phyloP scores from a whole-genome alignment of 2,113 vertebrate genomes.

The Lampris incognitus region DNA sequence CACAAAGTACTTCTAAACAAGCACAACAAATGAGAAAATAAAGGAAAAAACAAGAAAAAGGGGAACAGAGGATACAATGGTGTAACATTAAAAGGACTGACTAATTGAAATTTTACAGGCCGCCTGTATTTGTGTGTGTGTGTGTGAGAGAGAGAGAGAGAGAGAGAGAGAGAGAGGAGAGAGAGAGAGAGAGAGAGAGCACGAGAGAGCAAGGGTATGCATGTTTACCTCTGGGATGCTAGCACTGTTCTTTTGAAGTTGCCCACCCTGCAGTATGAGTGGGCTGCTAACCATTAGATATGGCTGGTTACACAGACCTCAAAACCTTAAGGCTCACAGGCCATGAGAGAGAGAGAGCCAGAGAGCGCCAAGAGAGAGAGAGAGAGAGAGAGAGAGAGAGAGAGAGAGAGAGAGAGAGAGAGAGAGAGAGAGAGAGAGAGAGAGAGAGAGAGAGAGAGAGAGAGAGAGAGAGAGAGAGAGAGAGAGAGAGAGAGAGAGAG shows the following conservation, averaged over 20 bases:
- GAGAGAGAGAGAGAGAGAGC: slow-evolving; percentile 22
- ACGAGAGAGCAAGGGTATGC: slow-evolving; percentile 49
- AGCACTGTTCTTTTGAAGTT: slow-evolving; percentile 74
- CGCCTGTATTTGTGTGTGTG: slow-evolving; percentile 34
- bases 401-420: background rate
- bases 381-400: background rate
- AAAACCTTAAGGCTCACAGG: slow-evolving; percentile 66
- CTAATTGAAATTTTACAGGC: slow-evolving; percentile 72
- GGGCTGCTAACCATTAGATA: slow-evolving; percentile 76
- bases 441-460: slow-evolving; percentile 44
- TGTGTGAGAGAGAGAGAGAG: slow-evolving; percentile 28
- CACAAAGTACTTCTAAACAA: slow-evolving; percentile 72
- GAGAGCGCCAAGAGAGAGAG: background rate
- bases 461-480: slow-evolving; percentile 38
- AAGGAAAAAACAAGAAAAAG: slow-evolving; percentile 38
- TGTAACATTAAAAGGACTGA: slow-evolving; percentile 66
- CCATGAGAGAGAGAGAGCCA: slow-evolving; percentile 55
- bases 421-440: background rate
- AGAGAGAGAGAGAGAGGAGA: background rate
- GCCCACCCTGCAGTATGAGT: slow-evolving; percentile 70
- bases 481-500: background rate
- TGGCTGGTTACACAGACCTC: slow-evolving; percentile 72
- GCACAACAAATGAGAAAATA: slow-evolving; percentile 70
- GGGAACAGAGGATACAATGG: slow-evolving; percentile 47
- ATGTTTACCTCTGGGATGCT: slow-evolving; percentile 66